Conservation (phyloP, 2,113 vertebrate genomes). For the Ceyx melanurus region DNA sequence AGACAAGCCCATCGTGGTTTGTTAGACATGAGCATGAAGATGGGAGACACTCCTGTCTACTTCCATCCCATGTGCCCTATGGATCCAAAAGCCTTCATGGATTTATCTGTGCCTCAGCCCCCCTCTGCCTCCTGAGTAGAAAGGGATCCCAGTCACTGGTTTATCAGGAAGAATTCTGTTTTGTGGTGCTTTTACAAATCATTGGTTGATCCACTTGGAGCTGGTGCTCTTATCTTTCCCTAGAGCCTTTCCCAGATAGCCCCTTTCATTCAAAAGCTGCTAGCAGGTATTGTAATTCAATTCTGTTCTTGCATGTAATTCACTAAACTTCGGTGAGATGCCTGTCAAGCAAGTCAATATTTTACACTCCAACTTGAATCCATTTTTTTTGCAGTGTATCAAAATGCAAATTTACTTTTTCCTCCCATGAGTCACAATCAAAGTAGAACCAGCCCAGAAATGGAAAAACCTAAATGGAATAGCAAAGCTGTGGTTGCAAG, state of each 20-base stretch:
- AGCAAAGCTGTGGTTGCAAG: background rate
- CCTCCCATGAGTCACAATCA: background rate
- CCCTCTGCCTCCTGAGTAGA: background rate
- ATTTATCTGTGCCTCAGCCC: background rate
- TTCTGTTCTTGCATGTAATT: constrained; percentile 9
- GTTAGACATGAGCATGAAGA: background rate
- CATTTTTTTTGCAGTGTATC: constrained; percentile 1
- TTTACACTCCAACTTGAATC: constrained; percentile 20
- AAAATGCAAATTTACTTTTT: constrained; percentile 19
- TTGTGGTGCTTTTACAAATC: background rate
- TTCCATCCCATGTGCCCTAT: background rate
- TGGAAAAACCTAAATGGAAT: background rate
- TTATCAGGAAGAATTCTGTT: background rate
- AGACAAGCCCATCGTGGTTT: background rate
- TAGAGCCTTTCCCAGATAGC: background rate
- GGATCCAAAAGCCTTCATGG: background rate
- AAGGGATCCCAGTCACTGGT: background rate
- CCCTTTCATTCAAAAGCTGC: constrained; percentile 6
- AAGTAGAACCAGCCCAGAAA: constrained; percentile 1
- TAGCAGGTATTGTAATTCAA: background rate
- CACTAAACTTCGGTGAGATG: constrained; percentile 6
- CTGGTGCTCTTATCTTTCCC: background rate
- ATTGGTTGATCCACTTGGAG: background rate
- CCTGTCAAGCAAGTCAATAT: constrained; percentile 23
- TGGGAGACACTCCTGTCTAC: background rate